A percentile compares a stretch with the other conserved stretches of the same genome.
These are phyloP conservation scores for Gila robusta DNA, from an alignment of 2,797 vertebrate species.

Conservation along the genomic window DNA sequence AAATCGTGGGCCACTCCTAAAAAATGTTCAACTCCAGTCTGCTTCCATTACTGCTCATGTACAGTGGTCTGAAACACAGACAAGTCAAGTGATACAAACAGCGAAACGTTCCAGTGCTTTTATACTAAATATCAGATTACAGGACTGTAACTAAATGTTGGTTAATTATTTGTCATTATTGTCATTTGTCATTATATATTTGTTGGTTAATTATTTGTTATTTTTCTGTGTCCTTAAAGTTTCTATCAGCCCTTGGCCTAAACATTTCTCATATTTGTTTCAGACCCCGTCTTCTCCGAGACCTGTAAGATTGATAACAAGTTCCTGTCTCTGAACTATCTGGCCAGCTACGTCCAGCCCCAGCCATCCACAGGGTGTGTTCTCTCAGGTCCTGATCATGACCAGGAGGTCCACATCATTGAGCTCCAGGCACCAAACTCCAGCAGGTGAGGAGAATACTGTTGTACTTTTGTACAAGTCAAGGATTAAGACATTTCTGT, in stretches of 20 bases:
- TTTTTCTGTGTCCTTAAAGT: background rate
- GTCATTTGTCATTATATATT: too few species aligned
- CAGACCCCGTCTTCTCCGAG: constrained; percentile 89
- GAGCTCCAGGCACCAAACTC: constrained; percentile 93
- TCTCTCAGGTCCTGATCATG: constrained; percentile 78
- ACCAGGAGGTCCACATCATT: constrained; percentile 91
- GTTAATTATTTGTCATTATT: background rate
- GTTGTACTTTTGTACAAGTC: background rate
- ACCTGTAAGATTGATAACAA: constrained; percentile 91
- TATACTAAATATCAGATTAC: background rate
- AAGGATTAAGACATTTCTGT: background rate
- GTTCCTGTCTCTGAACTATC: constrained; percentile 97
- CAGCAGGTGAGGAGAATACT: constrained; percentile 78
- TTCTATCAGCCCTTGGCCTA: constrained; percentile 1
- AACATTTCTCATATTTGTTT: constrained; percentile 44
- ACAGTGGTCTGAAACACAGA: background rate
- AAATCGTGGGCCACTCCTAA: background rate
- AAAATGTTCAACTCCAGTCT: background rate
- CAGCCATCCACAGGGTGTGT: constrained; percentile 90
- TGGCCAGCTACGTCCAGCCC: constrained; percentile 90
- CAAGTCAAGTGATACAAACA: constrained; percentile 10
- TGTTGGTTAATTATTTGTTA: constrained; percentile 1
- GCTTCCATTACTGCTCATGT: background rate
- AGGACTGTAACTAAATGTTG: background rate
- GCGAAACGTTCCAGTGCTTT: background rate